Evolutionary conservation across 2,113 vertebrate genomes (phyloP).

Genomic region (Emberiza fucata): DNA sequence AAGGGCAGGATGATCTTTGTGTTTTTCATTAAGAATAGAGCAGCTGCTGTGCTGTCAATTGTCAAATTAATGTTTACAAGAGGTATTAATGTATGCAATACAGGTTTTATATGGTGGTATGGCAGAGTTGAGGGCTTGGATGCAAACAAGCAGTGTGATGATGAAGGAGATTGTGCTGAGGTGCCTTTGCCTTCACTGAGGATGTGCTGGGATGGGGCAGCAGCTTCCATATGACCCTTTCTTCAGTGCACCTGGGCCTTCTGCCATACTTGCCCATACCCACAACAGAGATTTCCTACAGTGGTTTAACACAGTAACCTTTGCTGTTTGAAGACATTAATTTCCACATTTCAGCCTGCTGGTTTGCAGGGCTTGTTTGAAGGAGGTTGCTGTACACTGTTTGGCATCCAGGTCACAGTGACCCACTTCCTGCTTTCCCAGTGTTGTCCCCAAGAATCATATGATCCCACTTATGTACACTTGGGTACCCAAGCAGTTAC

Average conservation of each 20-base stretch:
- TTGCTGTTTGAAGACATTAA: not conserved
- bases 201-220: not conserved
- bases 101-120: not conserved
- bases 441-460: not conserved
- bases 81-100: constrained; percentile 9
- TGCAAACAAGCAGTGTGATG: not conserved
- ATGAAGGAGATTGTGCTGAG: not conserved
- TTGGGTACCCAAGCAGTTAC: not conserved
- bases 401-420: constrained; percentile 20
- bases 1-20: constrained; percentile 72
- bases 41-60: constrained; percentile 60
- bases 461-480: not conserved
- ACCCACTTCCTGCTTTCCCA: constrained; percentile 11
- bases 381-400: not conserved
- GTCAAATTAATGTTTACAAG: constrained; percentile 44
- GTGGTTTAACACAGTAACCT: not conserved
- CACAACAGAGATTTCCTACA: not conserved
- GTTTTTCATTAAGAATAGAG: constrained; percentile 69
- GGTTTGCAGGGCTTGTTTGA: not conserved
- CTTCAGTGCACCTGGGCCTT: not conserved
- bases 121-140: not conserved
- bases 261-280: not conserved
- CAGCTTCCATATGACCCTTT: not conserved
- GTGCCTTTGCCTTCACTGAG: not conserved
- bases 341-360: not conserved